Evolutionary conservation across 2,797 vertebrate genomes (phyloP), one percentile per base, ranked within the genome.

Genomic region (Tarsius wallacei): DNA sequence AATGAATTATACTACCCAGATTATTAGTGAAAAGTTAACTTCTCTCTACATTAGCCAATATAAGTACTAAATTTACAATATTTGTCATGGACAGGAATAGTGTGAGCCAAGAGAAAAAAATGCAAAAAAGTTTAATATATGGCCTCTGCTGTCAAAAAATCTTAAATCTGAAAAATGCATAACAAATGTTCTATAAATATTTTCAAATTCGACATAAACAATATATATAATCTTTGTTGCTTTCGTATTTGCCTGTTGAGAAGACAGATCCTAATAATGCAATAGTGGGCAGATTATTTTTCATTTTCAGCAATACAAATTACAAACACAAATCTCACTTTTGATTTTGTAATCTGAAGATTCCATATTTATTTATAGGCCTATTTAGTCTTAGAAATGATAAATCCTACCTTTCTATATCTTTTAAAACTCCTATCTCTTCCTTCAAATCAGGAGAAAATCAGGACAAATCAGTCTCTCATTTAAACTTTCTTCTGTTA

Each of bases 221-320:
- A n/a, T 19, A 63, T 17, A 11, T 16, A 57, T 53, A 5, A 61
- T 63, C n/a, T 85, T 47, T 28, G 1, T 21, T 73, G 8, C 8
- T 89, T 89, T 78, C 24, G 16, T 57, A 33, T 15, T 71, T 81
- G 21, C 24, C 76, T 61, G 1, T n/a, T 91, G 13, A 78, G 13
- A 24, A 61, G 6, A 11, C 8, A 63, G 2, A 1, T 49, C 2
- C 26, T 76, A 74, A 36, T 19, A 73, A 15, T 57, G 7, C 7
- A 81, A 59, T 63, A 91, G 47, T 49, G 51, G 57, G 10, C 51
- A 90, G 13, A 53, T 80, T 93, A 64, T 13, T 36, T 76, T 33
- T 90, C 13, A 90, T 76, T 89, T 87, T 28, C 85, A 91, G 93
- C 53, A 87, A 87, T 51, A 87, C 86, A 85, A 93, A 76, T 42